phyloP scores from a whole-genome alignment of 2,113 vertebrate species.

The Hippoglossus stenolepis region DNA sequence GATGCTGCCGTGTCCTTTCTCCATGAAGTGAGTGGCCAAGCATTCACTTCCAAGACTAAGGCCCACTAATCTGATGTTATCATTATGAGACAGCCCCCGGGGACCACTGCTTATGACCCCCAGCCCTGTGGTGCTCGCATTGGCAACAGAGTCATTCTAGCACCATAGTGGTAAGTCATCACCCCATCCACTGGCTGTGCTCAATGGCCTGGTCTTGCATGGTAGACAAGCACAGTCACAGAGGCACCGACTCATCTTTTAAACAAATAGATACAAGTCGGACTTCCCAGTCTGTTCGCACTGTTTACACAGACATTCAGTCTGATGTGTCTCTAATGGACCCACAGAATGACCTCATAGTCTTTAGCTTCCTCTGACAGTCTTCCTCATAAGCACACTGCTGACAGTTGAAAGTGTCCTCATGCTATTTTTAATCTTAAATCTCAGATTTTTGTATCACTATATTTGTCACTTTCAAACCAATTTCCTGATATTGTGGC shows the following conservation, averaged over 20 bases:
- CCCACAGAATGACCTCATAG: conserved; percentile 46
- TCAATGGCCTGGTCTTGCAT: conserved; percentile 92
- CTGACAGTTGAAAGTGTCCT: conserved; percentile 24
- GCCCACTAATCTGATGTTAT: conserved; percentile 79
- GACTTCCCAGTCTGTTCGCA: conserved; percentile 47
- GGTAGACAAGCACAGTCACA: conserved; percentile 76
- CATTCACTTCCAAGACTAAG: conserved; percentile 75
- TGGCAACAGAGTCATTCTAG: conserved; percentile 68
- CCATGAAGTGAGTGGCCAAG: conserved; percentile 69
- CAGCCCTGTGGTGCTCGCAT: conserved; percentile 74
- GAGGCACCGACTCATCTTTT: conserved; percentile 74
- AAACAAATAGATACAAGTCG: conserved; percentile 77
- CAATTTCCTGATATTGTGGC: background rate
- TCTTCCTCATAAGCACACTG: conserved; percentile 43
- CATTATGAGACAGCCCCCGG: conserved; percentile 75
- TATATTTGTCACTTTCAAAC: conserved; percentile 9
- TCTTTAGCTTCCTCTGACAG: conserved; percentile 35
- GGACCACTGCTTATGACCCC: conserved; percentile 78
- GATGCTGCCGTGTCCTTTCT: conserved; percentile 60
- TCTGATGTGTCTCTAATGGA: conserved; percentile 58
- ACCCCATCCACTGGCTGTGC: conserved; percentile 92
- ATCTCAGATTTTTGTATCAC: background rate
- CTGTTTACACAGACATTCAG: conserved; percentile 66
- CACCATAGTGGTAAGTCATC: conserved; percentile 70
- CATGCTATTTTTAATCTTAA: conserved; percentile 6